Evolutionary conservation across 2,797 vertebrate species (phyloP), one percentile per base, ranked within the genome.

Genomic region (Sebastes taczanowskii): DNA sequence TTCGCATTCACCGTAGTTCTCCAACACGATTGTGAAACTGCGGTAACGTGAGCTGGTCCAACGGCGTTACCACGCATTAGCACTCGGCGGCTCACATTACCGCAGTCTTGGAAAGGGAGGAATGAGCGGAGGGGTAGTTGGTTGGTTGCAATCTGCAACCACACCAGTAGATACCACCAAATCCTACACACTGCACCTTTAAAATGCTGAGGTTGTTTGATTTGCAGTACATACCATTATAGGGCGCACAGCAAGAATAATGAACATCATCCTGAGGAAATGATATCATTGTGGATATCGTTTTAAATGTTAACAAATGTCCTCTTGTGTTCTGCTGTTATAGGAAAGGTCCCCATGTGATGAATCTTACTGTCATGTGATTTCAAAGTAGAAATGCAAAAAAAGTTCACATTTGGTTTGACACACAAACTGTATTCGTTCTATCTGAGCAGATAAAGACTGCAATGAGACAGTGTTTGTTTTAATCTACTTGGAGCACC

Each of bases 291-390:
- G 14, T 34, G 27, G 65, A 29, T 73, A 9, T 65, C 25, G 10
- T 42, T 85, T 64, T 53, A 60, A 86, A 87, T 88, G 74, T 86
- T 77, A 86, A 61, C 35, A 66, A 63, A 81, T 69, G 79, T 63
- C 38, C 23, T 49, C 29, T 64, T 35, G 71, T 58, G 32, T 67
- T 63, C 4, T 18, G 1, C 52, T 23, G 1, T 4, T n/a, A 18
- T 4, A 53, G 6, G 11, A 62, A 30, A 14, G 20, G 59, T 66
- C 49, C 27, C 6, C 5, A 0, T 63, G 38, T 6, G 77, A 59
- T 66, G 65, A 68, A 35, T 61, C 11, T 35, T 25, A 14, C 18
- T 55, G 49, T 69, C 58, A 27, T n/a, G 8, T 20, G 38, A 64
- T 78, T 23, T 78, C 4, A n/a, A 25, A 63, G 22, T 53, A 23